Conservation (phyloP, 1,140 invertebrate genomes). For the Caerostris extrusa region DNA sequence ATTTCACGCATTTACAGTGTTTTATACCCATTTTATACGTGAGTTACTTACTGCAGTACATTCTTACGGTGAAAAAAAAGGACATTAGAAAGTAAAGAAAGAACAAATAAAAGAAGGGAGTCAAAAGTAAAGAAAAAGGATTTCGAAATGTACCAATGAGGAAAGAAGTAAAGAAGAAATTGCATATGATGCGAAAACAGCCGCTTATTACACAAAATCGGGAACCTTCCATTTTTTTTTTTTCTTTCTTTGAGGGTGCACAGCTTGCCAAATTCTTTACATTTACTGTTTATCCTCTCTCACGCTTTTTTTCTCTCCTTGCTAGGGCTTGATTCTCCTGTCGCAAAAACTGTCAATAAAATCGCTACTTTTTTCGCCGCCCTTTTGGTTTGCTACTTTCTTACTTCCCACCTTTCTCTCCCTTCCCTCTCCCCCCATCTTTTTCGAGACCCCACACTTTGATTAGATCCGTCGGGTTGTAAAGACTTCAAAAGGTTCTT, state of each 20-base stretch:
- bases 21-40: constrained; percentile 52
- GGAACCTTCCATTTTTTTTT: not conserved
- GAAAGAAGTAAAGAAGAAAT: constrained; percentile 44
- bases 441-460: constrained; percentile 22
- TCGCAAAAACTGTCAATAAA: constrained; percentile 60
- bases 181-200: constrained; percentile 66
- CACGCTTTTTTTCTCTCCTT: not conserved
- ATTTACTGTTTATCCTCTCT: constrained; percentile 49
- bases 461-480: constrained; percentile 11
- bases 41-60: constrained; percentile 25
- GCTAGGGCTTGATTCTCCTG: not conserved
- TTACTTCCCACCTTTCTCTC: not conserved
- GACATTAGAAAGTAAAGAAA: not conserved
- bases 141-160: constrained; percentile 49
- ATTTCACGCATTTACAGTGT: constrained; percentile 24
- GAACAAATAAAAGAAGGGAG: not conserved
- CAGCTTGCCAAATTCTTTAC: constrained; percentile 56
- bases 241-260: not conserved
- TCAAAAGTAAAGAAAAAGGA: constrained; percentile 34
- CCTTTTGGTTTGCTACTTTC: not conserved
- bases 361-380: constrained; percentile 20
- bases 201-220: constrained; percentile 42
- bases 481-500: not conserved
- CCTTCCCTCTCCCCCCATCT: not conserved
- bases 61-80: not conserved